Evolutionary conservation across 92 coral and sea anemone genomes (phyloP), one percentile per base, ranked within the genome.

Genomic region (Bergia puertoricense): DNA sequence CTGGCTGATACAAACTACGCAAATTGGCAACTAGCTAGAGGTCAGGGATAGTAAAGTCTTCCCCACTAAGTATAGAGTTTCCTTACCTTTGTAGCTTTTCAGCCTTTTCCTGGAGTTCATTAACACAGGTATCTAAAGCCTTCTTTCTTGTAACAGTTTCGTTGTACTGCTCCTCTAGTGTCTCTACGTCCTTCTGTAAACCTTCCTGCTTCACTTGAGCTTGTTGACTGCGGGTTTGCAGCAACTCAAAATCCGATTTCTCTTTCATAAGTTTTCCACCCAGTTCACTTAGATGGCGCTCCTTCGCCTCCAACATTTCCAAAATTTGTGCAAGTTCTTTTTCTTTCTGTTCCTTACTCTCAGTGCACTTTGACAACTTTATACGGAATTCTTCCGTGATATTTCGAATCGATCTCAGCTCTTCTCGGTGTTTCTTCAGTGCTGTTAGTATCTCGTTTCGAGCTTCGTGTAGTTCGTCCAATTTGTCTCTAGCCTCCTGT

Each of bases 371-470:
- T 18, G 62, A 79, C 74, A 90, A 57, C 90, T 93, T 91, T 76
- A 43, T 91, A 56, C 85, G 62, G 36, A 82, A 65, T 71, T 89
- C 94, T 59, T 88, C 89, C 10, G 88, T 86, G 82, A 67, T 93
- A 44, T 86, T 88, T 76, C 98, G 89, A 36, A 88, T 76, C 39
- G 38, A 54, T 8, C 86, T 82, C 16, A 94, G 92, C 79, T 90
- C 98, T 85, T 91, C 98, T 3, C 98, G 90, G 56, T 94, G 94
- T 81, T 89, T 91, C 71, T 91, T 91, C 41, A 94, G 88, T 22
- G 98, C 92, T 1, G 89, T 72, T 74, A 94, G 79, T 8, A 88
- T 91, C 72, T 94, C 92, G 88, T 93, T 91, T 74, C 98, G 81
- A 38, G 95, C 92, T 1, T 89, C 86, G 88, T 91, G 90, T 46